These are phyloP conservation scores for Oxyteleia sp. DNA, from an alignment of 2,888 invertebrate genomes.

Conservation along the genomic window DNA sequence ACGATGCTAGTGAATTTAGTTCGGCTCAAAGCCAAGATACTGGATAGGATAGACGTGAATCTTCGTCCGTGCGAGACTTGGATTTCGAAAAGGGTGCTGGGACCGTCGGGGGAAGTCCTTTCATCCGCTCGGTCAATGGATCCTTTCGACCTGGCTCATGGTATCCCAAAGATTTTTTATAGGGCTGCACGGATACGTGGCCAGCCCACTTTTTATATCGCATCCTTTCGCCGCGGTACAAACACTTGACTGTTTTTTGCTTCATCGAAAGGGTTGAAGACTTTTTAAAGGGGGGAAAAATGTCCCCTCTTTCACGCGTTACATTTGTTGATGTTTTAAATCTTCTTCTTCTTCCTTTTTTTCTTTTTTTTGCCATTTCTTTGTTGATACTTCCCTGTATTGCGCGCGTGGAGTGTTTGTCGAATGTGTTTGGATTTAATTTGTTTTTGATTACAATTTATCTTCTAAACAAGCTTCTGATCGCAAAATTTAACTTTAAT, in stretches of 20 bases:
- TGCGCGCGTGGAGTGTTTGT: neutral
- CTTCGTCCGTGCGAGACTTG: constrained; percentile 74
- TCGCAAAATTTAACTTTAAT: constrained; percentile 37
- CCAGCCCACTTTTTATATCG: constrained; percentile 38
- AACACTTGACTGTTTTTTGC: constrained; percentile 38
- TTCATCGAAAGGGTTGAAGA: constrained; percentile 36
- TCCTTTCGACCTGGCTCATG: constrained; percentile 69
- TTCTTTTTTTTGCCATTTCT: neutral
- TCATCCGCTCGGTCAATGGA: constrained; percentile 78
- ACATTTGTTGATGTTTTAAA: neutral
- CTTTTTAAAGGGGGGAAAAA: neutral
- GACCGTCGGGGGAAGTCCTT: constrained; percentile 72
- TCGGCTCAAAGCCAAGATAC: constrained; percentile 75
- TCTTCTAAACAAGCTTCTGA: constrained; percentile 14
- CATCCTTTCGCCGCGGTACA: constrained; percentile 31
- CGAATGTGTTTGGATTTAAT: constrained; percentile 1
- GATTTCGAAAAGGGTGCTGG: constrained; percentile 79
- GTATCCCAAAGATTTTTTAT: constrained; percentile 68
- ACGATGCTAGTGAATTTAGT: constrained; percentile 74
- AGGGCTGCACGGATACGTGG: neutral
- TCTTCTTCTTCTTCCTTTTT: neutral
- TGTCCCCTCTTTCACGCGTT: neutral
- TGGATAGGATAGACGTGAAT: constrained; percentile 75
- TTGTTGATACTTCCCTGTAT: neutral
- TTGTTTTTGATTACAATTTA: constrained; percentile 20